Conservation (phyloP, 1,140 invertebrate genomes). For the Anadara kagoshimensis region DNA sequence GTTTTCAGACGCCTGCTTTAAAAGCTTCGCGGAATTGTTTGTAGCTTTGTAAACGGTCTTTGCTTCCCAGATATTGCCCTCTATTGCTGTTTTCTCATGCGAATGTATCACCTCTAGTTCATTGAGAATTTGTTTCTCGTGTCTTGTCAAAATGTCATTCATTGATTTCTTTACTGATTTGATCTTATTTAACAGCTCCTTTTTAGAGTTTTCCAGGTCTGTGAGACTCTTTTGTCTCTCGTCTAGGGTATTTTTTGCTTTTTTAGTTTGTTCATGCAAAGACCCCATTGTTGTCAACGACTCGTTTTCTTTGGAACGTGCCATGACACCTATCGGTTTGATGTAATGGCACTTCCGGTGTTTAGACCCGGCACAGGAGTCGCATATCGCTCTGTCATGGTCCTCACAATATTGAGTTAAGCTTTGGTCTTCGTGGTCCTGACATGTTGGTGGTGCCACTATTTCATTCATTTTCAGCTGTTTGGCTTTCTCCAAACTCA, state of each 20-base stretch:
- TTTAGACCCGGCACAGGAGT: constrained; percentile 5
- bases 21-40: constrained; percentile 11
- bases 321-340: neutral
- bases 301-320: constrained; percentile 1
- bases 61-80: constrained; percentile 6
- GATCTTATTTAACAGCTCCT: constrained; percentile 15
- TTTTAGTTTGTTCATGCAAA: constrained; percentile 10
- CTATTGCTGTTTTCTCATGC: constrained; percentile 16
- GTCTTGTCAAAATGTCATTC: constrained; percentile 31
- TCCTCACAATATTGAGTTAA: constrained; percentile 30
- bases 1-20: constrained; percentile 14
- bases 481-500: constrained; percentile 6
- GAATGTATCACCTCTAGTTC: constrained; percentile 21
- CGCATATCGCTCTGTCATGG: constrained; percentile 28
- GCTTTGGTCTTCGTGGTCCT: constrained; percentile 23
- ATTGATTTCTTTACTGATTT: constrained; percentile 23
- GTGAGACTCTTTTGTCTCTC: constrained; percentile 10
- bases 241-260: constrained; percentile 22
- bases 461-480: constrained; percentile 8
- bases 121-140: constrained; percentile 20
- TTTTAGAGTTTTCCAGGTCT: constrained; percentile 9
- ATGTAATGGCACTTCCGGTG: constrained; percentile 26
- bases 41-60: constrained; percentile 18
- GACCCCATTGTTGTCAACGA: neutral
- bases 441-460: constrained; percentile 5